These are phyloP conservation scores for Otis tarda DNA, from an alignment of 2,113 vertebrate genomes.

Conservation along the genomic window DNA sequence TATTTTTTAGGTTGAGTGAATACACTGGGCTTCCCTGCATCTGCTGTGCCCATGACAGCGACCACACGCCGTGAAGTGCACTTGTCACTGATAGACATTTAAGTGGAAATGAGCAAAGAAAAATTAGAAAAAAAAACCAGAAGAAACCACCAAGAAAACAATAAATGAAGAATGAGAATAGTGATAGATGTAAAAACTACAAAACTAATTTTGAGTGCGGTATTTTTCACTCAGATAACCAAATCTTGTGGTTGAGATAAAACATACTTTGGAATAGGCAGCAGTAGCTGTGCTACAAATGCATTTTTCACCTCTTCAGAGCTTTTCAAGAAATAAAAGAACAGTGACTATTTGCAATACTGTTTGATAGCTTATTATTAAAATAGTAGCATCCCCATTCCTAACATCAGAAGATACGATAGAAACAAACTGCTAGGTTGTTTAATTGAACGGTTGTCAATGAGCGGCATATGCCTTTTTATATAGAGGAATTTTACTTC, in stretches of 20 bases:
- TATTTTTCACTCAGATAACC: neutral
- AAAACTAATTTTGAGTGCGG: neutral
- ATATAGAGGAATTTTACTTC: neutral
- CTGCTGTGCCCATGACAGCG: neutral
- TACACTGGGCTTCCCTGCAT: neutral
- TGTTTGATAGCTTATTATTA: neutral
- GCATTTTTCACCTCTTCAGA: neutral
- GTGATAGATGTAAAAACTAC: neutral
- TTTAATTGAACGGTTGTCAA: neutral
- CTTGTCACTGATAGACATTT: neutral
- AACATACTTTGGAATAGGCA: neutral
- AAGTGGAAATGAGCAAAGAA: neutral
- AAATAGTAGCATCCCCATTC: neutral
- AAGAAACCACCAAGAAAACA: neutral
- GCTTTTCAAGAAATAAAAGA: neutral
- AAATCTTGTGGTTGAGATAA: neutral
- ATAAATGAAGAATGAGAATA: neutral
- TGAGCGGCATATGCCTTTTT: neutral
- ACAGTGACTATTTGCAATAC: neutral
- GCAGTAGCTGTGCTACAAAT: neutral
- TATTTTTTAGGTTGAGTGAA: neutral
- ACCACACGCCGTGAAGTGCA: rapidly evolving
- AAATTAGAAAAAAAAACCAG: neutral
- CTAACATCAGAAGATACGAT: rapidly evolving
- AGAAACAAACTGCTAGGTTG: neutral